These are phyloP conservation scores for Drosophila insularis DNA, from an alignment of 1,140 invertebrate species.

Conservation along the genomic window DNA sequence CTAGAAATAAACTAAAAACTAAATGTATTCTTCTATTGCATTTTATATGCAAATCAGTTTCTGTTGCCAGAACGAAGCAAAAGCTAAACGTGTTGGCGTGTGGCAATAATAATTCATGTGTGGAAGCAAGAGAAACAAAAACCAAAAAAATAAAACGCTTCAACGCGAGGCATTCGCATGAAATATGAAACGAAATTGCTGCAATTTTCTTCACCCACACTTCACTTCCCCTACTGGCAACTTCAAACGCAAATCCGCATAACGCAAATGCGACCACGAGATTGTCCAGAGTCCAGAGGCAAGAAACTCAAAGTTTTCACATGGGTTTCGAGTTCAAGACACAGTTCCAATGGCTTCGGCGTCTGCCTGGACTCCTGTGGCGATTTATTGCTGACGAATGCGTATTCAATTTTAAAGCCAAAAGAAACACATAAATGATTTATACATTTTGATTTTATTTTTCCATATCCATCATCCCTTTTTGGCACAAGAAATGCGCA, in stretches of 20 bases:
- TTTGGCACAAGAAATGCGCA: background rate
- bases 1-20: slow-evolving; percentile 37
- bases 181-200: slow-evolving; percentile 77
- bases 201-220: slow-evolving; percentile 54
- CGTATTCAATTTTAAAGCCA: slow-evolving; percentile 77
- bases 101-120: slow-evolving; percentile 71
- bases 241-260: slow-evolving; percentile 48
- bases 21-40: slow-evolving; percentile 52
- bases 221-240: background rate
- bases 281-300: slow-evolving; percentile 2
- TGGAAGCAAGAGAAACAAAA: slow-evolving; percentile 21
- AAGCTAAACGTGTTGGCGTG: slow-evolving; percentile 32
- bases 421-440: slow-evolving; percentile 60
- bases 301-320: slow-evolving; percentile 11
- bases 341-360: slow-evolving; percentile 9
- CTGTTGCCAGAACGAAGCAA: slow-evolving; percentile 22
- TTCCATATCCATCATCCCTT: slow-evolving; percentile 25
- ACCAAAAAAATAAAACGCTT: slow-evolving; percentile 5
- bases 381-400: slow-evolving; percentile 80
- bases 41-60: slow-evolving; percentile 71
- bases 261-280: slow-evolving; percentile 66
- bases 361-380: slow-evolving; percentile 18
- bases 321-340: slow-evolving; percentile 27
- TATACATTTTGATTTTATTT: slow-evolving; percentile 79
- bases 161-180: slow-evolving; percentile 53